These are phyloP conservation scores for Maniola jurtina DNA, from an alignment of 1,140 invertebrate species.

Conservation along the genomic window DNA sequence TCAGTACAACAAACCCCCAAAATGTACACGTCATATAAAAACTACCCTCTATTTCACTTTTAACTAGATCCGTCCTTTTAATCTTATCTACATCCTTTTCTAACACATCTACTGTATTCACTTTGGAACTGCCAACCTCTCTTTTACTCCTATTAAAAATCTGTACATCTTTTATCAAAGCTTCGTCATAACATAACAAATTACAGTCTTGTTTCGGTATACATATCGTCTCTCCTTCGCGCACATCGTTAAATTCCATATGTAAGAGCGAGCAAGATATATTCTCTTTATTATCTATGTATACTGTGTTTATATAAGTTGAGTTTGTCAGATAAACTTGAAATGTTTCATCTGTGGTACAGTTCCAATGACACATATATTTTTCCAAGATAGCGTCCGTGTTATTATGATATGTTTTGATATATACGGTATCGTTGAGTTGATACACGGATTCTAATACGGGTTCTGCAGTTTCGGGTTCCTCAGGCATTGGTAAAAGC, in stretches of 20 bases:
- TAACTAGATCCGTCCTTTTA: slow-evolving; percentile 15
- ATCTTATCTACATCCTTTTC: slow-evolving; percentile 28
- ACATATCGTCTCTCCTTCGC: slow-evolving; percentile 50
- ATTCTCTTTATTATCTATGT: slow-evolving; percentile 47
- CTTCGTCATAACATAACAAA: slow-evolving; percentile 56
- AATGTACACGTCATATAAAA: slow-evolving; percentile 81
- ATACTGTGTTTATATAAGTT: slow-evolving; percentile 53
- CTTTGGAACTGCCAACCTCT: slow-evolving; percentile 25
- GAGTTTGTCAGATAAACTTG: slow-evolving; percentile 55
- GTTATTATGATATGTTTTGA: slow-evolving; percentile 41
- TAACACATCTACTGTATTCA: slow-evolving; percentile 14
- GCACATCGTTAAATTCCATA: slow-evolving; percentile 50
- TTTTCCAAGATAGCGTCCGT: slow-evolving; percentile 42
- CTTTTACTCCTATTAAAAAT: slow-evolving; percentile 35
- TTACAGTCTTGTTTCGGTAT: slow-evolving; percentile 50
- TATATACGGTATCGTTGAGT: slow-evolving; percentile 60
- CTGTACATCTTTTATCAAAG: slow-evolving; percentile 19
- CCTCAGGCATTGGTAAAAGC: slow-evolving; percentile 80
- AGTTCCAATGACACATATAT: slow-evolving; percentile 64
- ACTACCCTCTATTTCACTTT: slow-evolving; percentile 28
- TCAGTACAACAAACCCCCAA: slow-evolving; percentile 85
- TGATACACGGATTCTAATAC: slow-evolving; percentile 50
- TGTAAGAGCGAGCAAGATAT: slow-evolving; percentile 54
- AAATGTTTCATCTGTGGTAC: slow-evolving; percentile 42
- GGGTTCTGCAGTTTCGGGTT: slow-evolving; percentile 33